These are phyloP conservation scores for Eospalax fontanierii DNA, from an alignment of 2,797 vertebrate genomes.

Conservation along the genomic window DNA sequence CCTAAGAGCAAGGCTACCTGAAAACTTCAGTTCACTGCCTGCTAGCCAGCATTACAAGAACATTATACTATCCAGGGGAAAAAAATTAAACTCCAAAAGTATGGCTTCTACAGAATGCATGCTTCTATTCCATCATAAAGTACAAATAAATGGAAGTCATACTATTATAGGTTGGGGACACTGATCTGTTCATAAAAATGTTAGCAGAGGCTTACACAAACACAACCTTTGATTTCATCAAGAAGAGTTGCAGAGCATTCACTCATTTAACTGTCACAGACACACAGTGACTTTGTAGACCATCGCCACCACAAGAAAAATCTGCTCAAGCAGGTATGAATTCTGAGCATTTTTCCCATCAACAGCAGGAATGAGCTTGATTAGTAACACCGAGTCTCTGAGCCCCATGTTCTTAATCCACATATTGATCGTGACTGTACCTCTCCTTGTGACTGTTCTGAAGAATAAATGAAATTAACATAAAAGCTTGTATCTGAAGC, in stretches of 20 bases:
- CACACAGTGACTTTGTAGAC: not conserved
- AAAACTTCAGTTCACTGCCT: too few relatives aligned
- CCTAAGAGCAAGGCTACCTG: not conserved
- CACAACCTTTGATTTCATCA: not conserved
- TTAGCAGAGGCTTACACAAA: not conserved
- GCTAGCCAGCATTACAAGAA: not conserved
- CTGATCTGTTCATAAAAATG: not conserved
- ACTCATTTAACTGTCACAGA: constrained; percentile 14
- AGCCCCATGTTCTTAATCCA: constrained; percentile 2
- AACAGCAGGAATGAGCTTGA: not conserved
- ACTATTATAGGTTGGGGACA: not conserved
- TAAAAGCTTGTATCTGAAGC: not conserved
- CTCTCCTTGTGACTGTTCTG: not conserved
- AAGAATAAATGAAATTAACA: constrained; percentile 6
- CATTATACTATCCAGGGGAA: too few relatives aligned
- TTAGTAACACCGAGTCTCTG: not conserved
- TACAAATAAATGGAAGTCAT: not conserved
- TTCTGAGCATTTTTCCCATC: not conserved
- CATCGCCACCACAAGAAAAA: constrained; percentile 20
- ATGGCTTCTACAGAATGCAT: not conserved
- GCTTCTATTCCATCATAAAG: not conserved
- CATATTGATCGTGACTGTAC: not conserved
- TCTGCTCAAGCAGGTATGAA: not conserved
- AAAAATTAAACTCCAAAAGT: not conserved
- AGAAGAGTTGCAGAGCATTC: not conserved